Evolutionary conservation across 2,797 vertebrate species (phyloP), one percentile per base, ranked within the genome.

Genomic region (Premnoplex brunnescens): DNA sequence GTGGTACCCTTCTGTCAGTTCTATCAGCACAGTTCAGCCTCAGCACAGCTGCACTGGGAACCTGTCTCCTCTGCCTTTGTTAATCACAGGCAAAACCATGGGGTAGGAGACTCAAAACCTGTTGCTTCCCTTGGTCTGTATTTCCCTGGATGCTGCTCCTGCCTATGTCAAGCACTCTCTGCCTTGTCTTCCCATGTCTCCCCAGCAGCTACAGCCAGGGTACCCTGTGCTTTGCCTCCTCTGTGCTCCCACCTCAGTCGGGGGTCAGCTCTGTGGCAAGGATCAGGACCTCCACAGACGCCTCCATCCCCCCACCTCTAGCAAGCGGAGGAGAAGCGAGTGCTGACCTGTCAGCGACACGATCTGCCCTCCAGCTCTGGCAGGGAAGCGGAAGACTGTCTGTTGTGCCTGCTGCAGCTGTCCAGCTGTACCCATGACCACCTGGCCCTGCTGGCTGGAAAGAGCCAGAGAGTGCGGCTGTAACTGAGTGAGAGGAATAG

Each of bases 401-500:
- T 98, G 98, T 83, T 98, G 98, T 96, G 97, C 98, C 98, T 98
- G 98, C 34, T 96, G 96, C 84, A 97, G 92, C 71, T 94, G 96
- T 34, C 97, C 97, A 49, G 96, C 48, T 43, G 95, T 89, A 81
- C 98, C 97, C 14, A 91, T 82, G 58, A 97, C 46, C 56, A 72
- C 74, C 96, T 97, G 98, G 94, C 98, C 97, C 92, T 98, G 98
- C 97, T 98, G 98, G 91, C 98, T 98, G 97, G 98, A 96, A 84
- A 98, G 97, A 97, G 98, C 97, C 97, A 98, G 98, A 79, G 98
- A 97, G 91, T 98, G 98, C 24, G 98, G 98, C 91, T 99, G 98
- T 97, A 98, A 98, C 97, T 98, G 98, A 97, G 98, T 95, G 95
- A 99, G 96, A 91, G 98, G 98, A 97, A 98, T 97, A 98, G 98